A percentile compares a stretch with the other conserved stretches of the same genome.
Conservation (phyloP, 2,888 invertebrate species). For the Aromia moschata region DNA sequence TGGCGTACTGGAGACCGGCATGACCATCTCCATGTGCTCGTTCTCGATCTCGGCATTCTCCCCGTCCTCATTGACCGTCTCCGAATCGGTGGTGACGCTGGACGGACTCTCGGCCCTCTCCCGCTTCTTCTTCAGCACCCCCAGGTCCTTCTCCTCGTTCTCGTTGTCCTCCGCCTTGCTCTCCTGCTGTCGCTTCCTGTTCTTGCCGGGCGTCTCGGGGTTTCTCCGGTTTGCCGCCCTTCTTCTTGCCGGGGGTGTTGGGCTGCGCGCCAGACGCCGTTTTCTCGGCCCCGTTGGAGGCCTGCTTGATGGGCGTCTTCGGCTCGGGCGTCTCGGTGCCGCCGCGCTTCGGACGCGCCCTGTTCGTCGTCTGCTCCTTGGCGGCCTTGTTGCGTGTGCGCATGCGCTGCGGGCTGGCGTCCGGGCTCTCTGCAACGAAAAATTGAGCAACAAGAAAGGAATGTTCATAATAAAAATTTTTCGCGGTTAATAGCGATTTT, state of each 20-base stretch:
- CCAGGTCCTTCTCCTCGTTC: conserved; percentile 64
- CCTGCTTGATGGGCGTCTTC: conserved; percentile 67
- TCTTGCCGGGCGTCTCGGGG: conserved; percentile 67
- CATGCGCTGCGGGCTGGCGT: conserved; percentile 88
- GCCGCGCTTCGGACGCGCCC: conserved; percentile 69
- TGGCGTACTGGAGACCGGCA: conserved; percentile 54
- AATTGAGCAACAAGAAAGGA: too few relatives aligned
- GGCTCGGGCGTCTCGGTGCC: conserved; percentile 60
- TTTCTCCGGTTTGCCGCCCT: conserved; percentile 61
- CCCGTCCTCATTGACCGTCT: conserved; percentile 77
- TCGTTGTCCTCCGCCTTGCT: conserved; percentile 59
- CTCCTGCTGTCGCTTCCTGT: conserved; percentile 63
- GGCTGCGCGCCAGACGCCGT: conserved; percentile 5
- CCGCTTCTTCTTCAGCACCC: conserved; percentile 64
- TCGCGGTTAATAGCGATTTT: too few relatives aligned
- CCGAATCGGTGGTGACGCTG: conserved; percentile 86
- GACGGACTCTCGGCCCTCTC: conserved; percentile 74
- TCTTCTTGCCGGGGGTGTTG: conserved; percentile 43
- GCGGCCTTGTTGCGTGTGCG: conserved; percentile 84
- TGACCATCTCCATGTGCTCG: conserved; percentile 61
- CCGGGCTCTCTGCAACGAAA: conserved; percentile 69
- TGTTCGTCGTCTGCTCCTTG: conserved; percentile 73
- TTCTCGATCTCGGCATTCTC: conserved; percentile 60
- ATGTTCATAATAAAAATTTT: too few relatives aligned
- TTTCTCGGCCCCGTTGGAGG: conserved; percentile 31